Evolutionary conservation across 1,140 invertebrate genomes (phyloP).

Genomic region (Drosophila trapezifrons): DNA sequence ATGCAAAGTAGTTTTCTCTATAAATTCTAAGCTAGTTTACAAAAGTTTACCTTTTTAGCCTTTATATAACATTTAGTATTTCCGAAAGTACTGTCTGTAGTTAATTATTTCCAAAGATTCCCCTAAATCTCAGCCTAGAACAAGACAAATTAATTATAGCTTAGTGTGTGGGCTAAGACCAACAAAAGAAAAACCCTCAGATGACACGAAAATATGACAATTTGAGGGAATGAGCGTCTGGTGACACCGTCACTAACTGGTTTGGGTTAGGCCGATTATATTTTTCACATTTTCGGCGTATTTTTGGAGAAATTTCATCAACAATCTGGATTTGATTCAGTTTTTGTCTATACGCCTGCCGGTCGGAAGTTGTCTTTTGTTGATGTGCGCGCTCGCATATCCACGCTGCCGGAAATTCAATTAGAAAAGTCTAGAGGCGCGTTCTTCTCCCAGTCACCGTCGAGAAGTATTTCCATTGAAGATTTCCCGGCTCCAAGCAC

Average conservation of each 20-base stretch:
- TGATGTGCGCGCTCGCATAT: constrained; percentile 7
- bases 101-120: too few relatives aligned
- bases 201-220: constrained; percentile 10
- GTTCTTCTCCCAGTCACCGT: constrained; percentile 5
- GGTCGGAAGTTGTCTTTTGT: constrained; percentile 36
- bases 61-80: too few relatives aligned
- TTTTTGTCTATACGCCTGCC: constrained; percentile 34
- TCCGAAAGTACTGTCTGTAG: too few relatives aligned
- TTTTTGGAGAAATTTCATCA: constrained; percentile 50
- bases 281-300: constrained; percentile 15
- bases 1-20: not conserved
- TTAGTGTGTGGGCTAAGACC: too few relatives aligned
- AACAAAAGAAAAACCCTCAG: not conserved
- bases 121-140: not conserved
- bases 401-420: constrained; percentile 48
- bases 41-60: not conserved
- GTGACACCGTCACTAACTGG: constrained; percentile 24
- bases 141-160: not conserved
- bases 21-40: not conserved
- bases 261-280: constrained; percentile 31
- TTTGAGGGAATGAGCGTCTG: constrained; percentile 2
- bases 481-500: constrained; percentile 14
- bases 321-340: constrained; percentile 41
- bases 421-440: constrained; percentile 47
- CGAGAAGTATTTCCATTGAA: constrained; percentile 43